Percentiles rank a stretch among this genome's conserved stretches.
These are phyloP conservation scores for Drosophila rufa DNA, from an alignment of 1,140 invertebrate genomes.

Conservation along the genomic window DNA sequence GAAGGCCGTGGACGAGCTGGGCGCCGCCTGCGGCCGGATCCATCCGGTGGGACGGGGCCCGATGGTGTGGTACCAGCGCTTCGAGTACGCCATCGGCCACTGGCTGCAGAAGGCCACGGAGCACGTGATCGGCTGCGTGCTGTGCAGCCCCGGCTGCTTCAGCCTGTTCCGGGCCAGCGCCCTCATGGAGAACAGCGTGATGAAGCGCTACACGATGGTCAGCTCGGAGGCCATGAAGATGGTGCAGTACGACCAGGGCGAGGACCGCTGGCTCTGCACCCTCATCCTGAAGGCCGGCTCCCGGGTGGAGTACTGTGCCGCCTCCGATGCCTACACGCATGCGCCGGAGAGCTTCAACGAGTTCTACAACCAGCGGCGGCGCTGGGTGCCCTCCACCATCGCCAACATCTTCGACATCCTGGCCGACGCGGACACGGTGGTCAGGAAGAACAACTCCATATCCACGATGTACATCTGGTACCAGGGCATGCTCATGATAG, in stretches of 20 bases:
- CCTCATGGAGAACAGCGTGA: constrained; percentile 96
- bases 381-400: constrained; percentile 96
- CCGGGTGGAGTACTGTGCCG: constrained; percentile 95
- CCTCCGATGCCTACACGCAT: constrained; percentile 96
- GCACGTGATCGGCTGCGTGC: constrained; percentile 95
- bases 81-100: constrained; percentile 96
- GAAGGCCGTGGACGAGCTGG: constrained; percentile 95
- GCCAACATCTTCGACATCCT: constrained; percentile 95
- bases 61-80: constrained; percentile 97
- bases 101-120: constrained; percentile 98
- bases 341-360: constrained; percentile 94
- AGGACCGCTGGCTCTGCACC: constrained; percentile 95
- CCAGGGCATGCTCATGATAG: constrained; percentile 88
- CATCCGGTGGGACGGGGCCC: constrained; percentile 95
- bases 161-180: constrained; percentile 94
- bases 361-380: constrained; percentile 94
- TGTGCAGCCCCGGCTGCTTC: constrained; percentile 97
- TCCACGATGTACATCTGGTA: constrained; percentile 93
- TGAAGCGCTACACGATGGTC: constrained; percentile 93
- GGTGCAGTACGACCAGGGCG: constrained; percentile 97
- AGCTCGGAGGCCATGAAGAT: constrained; percentile 94
- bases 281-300: constrained; percentile 94
- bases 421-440: constrained; percentile 90
- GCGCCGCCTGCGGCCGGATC: constrained; percentile 96
- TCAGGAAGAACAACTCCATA: constrained; percentile 94